Base-by-base conservation (phyloP, 2,113 vertebrate genomes). In the Tenebrosternarchus preto region DNA sequence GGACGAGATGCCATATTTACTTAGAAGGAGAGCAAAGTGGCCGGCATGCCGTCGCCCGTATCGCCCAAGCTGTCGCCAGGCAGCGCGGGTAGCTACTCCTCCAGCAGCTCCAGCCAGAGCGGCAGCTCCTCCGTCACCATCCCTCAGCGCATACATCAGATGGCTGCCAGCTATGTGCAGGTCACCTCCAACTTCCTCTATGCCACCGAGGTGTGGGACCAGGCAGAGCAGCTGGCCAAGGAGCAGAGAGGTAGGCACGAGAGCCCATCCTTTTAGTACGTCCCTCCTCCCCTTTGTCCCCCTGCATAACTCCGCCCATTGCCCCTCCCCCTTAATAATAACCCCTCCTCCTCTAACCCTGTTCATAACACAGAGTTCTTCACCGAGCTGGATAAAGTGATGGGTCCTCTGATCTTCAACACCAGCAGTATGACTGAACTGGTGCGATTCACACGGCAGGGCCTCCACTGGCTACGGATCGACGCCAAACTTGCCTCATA, bases 341-440 rank as follows among this genome's bases (percentile, higher is more conserved):
- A n/a, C n/a, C n/a, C n/a, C n/a, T n/a, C n/a, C n/a, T n/a, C n/a
- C n/a, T n/a, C n/a, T n/a, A n/a, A n/a, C n/a, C n/a, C n/a, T n/a
- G n/a, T n/a, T n/a, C n/a, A n/a, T n/a, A n/a, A n/a, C n/a, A n/a
- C 87, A 99, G 98, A 99, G 80, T 99, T 99, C 92, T 99, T 99
- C 92, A 87, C 92, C 71, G 97, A 99, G 89, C 91, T 99, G 95
- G 98, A 99, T 93, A 99, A 98, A 91, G 95, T 94, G 84, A 99
- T 98, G 97, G 92, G 95, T 77, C 95, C 97, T 77, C 94, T 99
- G 91, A 91, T 99, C 90, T 99, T 99, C 86, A 99, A 98, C 80
- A 96, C 96, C 63, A 99, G 98, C 95, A 96, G 95, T 89, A 99
- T 99, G 97, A 97, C 96, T 78, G 98, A 99, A 85, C 94, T 99